Base-by-base conservation (phyloP, 2,888 invertebrate genomes). In the Diarsia rubi region DNA sequence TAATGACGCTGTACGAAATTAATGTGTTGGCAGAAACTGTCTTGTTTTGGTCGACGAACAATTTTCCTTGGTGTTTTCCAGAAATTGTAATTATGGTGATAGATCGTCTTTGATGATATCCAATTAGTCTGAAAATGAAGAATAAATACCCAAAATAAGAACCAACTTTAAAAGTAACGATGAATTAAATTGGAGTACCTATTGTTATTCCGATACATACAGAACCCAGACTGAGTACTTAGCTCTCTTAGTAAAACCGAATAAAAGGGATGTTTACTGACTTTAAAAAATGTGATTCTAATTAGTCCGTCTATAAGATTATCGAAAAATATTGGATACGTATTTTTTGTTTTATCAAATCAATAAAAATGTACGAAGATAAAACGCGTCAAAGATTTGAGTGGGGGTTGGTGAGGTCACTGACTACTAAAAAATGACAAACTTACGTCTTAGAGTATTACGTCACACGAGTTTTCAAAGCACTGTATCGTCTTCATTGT, bases 1-100 rank as follows among this genome's bases (percentile, higher is more conserved):
- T 49, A 82, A 82, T 64, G 77, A 64, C 44, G 31, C 49, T 47
- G 77, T 65, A n/a, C 19, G 42, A 66, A 66, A 66, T 66, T 49
- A 75, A 81, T 81, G 60, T 42, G 12, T 21, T 21, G 47, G 52
- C 19, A 31, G 62, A 31, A 62, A 75, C 14, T 37, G 66, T 66
- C 60, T 66, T 75, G 78, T 81, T 81, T 81, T 47, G 27, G 64
- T 65, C 4, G 14, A n/a, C 21, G 19, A n/a, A 57, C 11, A 16
- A 14, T n/a, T 75, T 54, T 42, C 31, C 31, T 73, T 64, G 6
- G 14, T 47, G 37, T 21, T 59, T 37, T 42, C 12, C 12, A 9
- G 44, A 8, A 6, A 2, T 47, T 12, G 37, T 60, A 73, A 64
- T 44, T 64, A 49, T 21, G 19, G n/a, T 52, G 14, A 37, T 27